These are phyloP conservation scores for Mythimna pallens DNA, from an alignment of 2,888 invertebrate genomes.

Conservation along the genomic window DNA sequence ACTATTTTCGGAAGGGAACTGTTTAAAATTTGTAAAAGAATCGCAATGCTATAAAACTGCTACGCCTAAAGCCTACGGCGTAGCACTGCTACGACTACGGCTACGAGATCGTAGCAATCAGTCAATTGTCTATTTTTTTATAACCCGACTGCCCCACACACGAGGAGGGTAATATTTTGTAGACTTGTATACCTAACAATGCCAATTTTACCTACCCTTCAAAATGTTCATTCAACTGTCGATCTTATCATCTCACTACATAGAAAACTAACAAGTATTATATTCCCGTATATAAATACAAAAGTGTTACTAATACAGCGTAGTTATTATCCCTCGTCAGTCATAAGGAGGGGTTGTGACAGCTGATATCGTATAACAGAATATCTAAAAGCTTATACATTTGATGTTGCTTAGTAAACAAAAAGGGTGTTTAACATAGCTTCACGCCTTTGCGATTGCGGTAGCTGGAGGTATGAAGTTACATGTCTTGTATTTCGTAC, in stretches of 20 bases:
- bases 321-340: constrained; percentile 77
- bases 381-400: constrained; percentile 62
- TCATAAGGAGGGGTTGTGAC: constrained; percentile 66
- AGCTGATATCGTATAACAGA: constrained; percentile 71
- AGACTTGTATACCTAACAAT: neutral
- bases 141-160: no score
- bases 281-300: constrained; percentile 41
- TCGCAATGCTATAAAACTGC: neutral
- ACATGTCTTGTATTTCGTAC: constrained; percentile 6
- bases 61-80: constrained; percentile 29
- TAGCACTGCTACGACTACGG: constrained; percentile 22
- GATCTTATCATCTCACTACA: constrained; percentile 16
- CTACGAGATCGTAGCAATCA: constrained; percentile 19
- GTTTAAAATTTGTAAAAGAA: constrained; percentile 1
- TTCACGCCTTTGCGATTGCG: constrained; percentile 42
- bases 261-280: constrained; percentile 28
- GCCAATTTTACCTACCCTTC: neutral
- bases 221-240: constrained; percentile 43
- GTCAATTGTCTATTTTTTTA: neutral
- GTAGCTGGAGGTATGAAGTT: constrained; percentile 17
- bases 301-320: constrained; percentile 54
- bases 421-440: constrained; percentile 56
- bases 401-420: constrained; percentile 60
- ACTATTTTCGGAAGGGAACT: neutral
- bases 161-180: neutral